These are phyloP conservation scores for Quadroppia sp. DNA, from an alignment of 2,888 invertebrate species.

Conservation along the genomic window DNA sequence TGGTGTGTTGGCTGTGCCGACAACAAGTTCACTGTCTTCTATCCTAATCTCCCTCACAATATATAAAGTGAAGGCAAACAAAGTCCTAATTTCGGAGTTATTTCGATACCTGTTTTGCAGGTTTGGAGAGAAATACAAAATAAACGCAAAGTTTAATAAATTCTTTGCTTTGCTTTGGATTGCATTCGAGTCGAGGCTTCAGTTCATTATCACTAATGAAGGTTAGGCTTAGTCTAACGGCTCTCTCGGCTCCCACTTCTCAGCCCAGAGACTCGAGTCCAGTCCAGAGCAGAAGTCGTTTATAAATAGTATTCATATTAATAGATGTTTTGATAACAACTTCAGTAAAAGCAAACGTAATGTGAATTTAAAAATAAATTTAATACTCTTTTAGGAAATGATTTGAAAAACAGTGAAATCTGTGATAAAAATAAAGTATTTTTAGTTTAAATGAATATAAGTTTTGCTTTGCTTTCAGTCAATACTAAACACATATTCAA, in stretches of 20 bases:
- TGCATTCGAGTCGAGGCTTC: background rate
- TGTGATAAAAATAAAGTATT: background rate
- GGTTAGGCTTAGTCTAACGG: slow-evolving; percentile 11
- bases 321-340: slow-evolving; percentile 25
- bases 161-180: background rate
- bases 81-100: slow-evolving; percentile 33
- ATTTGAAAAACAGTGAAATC: background rate
- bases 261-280: no score
- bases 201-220: slow-evolving; percentile 34
- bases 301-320: slow-evolving; percentile 29
- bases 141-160: slow-evolving; percentile 1
- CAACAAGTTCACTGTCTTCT: slow-evolving; percentile 36
- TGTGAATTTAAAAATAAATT: background rate
- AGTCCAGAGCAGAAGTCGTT: background rate
- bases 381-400: background rate
- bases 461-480: no score
- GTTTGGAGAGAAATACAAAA: background rate
- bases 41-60: slow-evolving; percentile 14
- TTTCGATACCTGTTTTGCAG: slow-evolving; percentile 24
- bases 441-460: background rate
- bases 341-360: background rate
- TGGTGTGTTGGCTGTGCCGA: background rate
- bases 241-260: background rate
- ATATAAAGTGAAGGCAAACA: slow-evolving; percentile 37
- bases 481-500: no score